phyloP scores from a whole-genome alignment of 2,113 vertebrate species.

The pig (Sus scrofa) region DNA sequence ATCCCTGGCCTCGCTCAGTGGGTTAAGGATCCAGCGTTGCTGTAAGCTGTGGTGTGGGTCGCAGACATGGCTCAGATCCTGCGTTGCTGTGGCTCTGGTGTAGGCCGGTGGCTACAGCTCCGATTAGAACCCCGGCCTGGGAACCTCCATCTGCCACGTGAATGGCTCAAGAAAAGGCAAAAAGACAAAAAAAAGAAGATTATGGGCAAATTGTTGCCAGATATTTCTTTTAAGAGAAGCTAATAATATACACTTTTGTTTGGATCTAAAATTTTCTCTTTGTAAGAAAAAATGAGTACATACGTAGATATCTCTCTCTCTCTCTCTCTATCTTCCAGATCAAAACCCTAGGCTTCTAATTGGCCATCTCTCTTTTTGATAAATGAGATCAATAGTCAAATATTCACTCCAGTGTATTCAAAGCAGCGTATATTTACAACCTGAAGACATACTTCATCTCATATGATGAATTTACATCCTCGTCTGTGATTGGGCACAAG shows the following conservation, averaged over 20 bases:
- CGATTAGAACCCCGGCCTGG: too few species aligned
- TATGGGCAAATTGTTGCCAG: neutral
- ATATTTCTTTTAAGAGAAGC: slow-evolving; percentile 6
- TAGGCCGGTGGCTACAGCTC: too few species aligned
- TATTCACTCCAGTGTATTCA: neutral
- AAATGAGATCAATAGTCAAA: neutral
- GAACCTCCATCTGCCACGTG: too few species aligned
- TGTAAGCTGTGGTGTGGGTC: too few species aligned
- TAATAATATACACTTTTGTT: neutral
- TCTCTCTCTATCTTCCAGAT: neutral
- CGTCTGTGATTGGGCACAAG: neutral
- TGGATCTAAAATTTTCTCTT: neutral
- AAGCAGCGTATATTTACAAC: neutral
- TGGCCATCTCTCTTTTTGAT: neutral
- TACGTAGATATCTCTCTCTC: too few species aligned
- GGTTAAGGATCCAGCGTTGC: too few species aligned
- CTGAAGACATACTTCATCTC: neutral
- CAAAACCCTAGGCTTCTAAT: neutral
- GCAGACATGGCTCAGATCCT: too few species aligned
- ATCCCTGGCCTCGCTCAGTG: too few species aligned
- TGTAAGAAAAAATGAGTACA: neutral
- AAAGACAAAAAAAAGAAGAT: neutral
- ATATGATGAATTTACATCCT: neutral
- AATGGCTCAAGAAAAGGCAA: too few species aligned
- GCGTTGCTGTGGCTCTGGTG: too few species aligned